Percentiles rank a stretch among this genome's conserved stretches.
Evolutionary conservation across 1,140 invertebrate species (phyloP).

Genomic region (Microplitis demolitor): DNA sequence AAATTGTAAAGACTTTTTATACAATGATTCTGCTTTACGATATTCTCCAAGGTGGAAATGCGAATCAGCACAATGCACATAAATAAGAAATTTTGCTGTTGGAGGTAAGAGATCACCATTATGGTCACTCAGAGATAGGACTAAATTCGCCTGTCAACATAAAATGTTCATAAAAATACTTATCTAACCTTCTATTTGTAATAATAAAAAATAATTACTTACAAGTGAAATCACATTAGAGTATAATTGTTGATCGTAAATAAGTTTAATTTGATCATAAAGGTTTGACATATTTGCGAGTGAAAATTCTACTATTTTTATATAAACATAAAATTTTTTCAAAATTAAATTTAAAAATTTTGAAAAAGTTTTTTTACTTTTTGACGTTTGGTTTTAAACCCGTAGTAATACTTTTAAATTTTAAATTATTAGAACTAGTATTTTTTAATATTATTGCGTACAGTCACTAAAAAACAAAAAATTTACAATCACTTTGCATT

Average conservation of each 20-base stretch:
- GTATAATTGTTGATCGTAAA: constrained; percentile 66
- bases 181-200: neutral
- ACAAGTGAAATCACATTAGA: constrained; percentile 65
- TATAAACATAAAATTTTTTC: neutral
- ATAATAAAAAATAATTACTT: constrained; percentile 38
- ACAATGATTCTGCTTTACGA: constrained; percentile 71
- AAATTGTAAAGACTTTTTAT: constrained; percentile 70
- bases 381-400: too few relatives aligned
- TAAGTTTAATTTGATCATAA: constrained; percentile 65
- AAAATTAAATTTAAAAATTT: neutral
- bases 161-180: neutral
- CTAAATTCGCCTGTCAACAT: constrained; percentile 66
- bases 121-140: constrained; percentile 70
- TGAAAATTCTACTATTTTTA: neutral
- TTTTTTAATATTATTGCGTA: too few relatives aligned
- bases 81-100: constrained; percentile 68
- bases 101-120: constrained; percentile 65
- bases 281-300: constrained; percentile 55
- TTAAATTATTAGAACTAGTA: too few relatives aligned
- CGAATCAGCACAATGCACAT: constrained; percentile 72
- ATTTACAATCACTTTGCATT: too few relatives aligned
- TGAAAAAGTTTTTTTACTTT: too few relatives aligned
- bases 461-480: too few relatives aligned
- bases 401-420: too few relatives aligned
- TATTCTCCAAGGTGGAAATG: constrained; percentile 70